phyloP scores from a whole-genome alignment of 2,888 invertebrate genomes.

The Hyalella azteca region DNA sequence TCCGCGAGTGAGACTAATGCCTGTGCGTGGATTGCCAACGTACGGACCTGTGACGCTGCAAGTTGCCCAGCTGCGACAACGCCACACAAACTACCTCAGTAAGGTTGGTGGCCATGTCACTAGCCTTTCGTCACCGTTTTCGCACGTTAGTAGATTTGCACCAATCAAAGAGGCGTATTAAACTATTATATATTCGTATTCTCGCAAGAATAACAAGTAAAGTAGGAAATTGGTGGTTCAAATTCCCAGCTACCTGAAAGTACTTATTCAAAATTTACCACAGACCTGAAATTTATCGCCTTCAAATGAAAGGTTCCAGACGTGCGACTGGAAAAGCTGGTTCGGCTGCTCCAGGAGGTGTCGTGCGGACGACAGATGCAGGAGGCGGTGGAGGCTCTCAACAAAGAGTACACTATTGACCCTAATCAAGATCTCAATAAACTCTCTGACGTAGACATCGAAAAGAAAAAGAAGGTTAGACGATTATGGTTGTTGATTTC shows the following conservation, averaged over 20 bases:
- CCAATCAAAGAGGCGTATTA: too few species aligned
- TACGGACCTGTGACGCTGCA: constrained; percentile 12
- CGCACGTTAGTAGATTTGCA: too few species aligned
- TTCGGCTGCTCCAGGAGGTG: constrained; percentile 26
- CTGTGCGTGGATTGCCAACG: not conserved
- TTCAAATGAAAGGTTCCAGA: not conserved
- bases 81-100: not conserved
- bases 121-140: too few species aligned
- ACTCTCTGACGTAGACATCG: not conserved
- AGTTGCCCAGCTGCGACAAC: not conserved
- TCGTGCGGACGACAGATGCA: not conserved
- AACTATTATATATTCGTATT: too few species aligned
- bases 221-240: too few species aligned
- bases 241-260: too few species aligned
- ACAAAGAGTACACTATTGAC: not conserved
- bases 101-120: not conserved
- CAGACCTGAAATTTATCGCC: too few species aligned
- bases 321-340: constrained; percentile 10
- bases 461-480: constrained; percentile 35
- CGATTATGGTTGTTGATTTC: too few species aligned
- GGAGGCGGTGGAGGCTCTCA: not conserved
- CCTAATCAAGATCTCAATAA: constrained; percentile 31
- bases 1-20: not conserved
- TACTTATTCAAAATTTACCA: too few species aligned
- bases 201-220: too few species aligned